Evolutionary conservation across 1,140 invertebrate species (phyloP).

Genomic region (Caerostris extrusa): DNA sequence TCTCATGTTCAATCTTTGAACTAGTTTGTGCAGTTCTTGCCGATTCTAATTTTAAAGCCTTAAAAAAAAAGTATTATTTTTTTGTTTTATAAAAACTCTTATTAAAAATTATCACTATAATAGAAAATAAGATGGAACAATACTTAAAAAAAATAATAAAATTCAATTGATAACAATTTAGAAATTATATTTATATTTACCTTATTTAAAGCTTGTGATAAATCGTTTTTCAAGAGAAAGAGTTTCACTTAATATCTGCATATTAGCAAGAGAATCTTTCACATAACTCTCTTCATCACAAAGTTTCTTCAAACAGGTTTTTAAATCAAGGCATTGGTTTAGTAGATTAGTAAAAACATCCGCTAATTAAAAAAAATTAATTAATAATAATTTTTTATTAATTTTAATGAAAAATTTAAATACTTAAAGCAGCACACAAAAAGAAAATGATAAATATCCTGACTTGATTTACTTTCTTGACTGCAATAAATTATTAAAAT

Average conservation of each 20-base stretch:
- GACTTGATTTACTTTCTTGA: too few species aligned
- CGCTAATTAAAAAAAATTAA: background rate
- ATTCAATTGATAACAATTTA: background rate
- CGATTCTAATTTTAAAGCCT: constrained; percentile 45
- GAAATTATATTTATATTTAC: constrained; percentile 17
- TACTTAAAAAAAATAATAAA: background rate
- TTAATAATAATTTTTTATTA: background rate
- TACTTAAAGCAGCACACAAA: background rate
- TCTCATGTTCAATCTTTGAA: constrained; percentile 32
- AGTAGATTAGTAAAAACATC: constrained; percentile 42
- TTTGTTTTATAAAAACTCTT: background rate
- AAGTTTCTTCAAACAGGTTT: background rate
- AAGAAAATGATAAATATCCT: background rate
- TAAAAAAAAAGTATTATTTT: background rate
- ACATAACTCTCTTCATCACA: constrained; percentile 34
- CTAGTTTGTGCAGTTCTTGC: background rate
- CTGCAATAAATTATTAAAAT: too few species aligned
- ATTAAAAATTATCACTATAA: background rate
- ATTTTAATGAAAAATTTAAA: background rate
- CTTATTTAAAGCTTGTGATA: constrained; percentile 43
- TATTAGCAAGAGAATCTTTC: constrained; percentile 5
- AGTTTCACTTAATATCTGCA: constrained; percentile 47
- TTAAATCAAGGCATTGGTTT: constrained; percentile 48
- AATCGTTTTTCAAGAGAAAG: constrained; percentile 59
- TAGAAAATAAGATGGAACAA: background rate